phyloP scores from a whole-genome alignment of 2,888 invertebrate genomes.

The Conistra vaccinii region DNA sequence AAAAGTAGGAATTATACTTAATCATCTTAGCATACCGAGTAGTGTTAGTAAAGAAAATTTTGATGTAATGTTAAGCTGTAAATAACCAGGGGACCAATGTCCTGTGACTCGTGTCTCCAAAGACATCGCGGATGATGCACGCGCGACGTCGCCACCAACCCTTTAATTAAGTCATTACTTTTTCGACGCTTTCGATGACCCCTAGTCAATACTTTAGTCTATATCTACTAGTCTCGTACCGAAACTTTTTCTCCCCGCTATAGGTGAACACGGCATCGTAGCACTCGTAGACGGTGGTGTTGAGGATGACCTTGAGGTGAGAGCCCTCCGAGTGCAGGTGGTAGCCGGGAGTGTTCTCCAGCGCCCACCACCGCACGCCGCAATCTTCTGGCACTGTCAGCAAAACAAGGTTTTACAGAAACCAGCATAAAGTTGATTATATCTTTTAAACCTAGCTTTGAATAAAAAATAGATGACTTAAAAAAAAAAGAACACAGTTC shows the following conservation, averaged over 20 bases:
- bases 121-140: not conserved
- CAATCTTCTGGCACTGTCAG: slow-evolving; percentile 84
- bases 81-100: not conserved
- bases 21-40: not conserved
- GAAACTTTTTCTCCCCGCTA: slow-evolving; percentile 73
- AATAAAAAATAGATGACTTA: not conserved
- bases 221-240: slow-evolving; percentile 71
- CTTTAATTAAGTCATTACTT: too few species aligned
- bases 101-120: not conserved
- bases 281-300: slow-evolving; percentile 93
- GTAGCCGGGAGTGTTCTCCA: slow-evolving; percentile 94
- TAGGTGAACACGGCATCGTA: slow-evolving; percentile 85
- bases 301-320: slow-evolving; percentile 89
- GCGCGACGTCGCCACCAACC: not conserved
- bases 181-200: not conserved
- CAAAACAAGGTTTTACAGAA: not conserved
- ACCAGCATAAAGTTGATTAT: not conserved
- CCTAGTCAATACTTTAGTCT: not conserved
- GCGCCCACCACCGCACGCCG: slow-evolving; percentile 92
- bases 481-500: not conserved
- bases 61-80: not conserved
- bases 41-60: not conserved
- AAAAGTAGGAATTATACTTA: too few species aligned
- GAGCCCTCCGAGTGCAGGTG: slow-evolving; percentile 93
- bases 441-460: not conserved